These are phyloP conservation scores for Tolypeutes matacus DNA, from an alignment of 2,797 vertebrate species.

Conservation along the genomic window DNA sequence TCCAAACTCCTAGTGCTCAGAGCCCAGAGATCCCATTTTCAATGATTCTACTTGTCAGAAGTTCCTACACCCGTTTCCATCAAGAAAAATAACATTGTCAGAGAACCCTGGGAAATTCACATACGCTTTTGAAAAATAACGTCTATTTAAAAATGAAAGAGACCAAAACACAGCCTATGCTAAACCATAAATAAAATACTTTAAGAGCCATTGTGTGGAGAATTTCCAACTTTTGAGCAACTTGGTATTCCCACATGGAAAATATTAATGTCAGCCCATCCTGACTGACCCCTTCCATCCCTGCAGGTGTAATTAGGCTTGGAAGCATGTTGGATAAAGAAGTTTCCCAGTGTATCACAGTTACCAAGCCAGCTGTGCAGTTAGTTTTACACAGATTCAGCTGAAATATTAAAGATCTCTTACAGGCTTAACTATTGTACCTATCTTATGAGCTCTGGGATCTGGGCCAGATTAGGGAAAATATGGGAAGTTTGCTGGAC, in stretches of 20 bases:
- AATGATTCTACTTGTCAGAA: neutral
- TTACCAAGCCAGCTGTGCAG: conserved; percentile 74
- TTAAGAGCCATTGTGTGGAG: conserved; percentile 27
- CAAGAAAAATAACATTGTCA: conserved; percentile 42
- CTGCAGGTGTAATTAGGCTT: conserved; percentile 33
- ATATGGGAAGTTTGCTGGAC: conserved; percentile 19
- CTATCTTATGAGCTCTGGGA: conserved; percentile 58
- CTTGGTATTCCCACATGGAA: conserved; percentile 51
- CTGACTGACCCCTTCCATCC: neutral
- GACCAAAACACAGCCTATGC: neutral
- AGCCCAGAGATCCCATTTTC: neutral
- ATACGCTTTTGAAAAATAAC: conserved; percentile 52
- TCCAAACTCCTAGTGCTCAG: neutral
- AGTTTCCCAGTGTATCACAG: conserved; percentile 69
- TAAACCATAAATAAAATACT: conserved; percentile 65
- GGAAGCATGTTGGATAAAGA: conserved; percentile 50
- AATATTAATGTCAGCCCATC: conserved; percentile 63
- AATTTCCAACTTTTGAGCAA: conserved; percentile 54
- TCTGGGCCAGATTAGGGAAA: conserved; percentile 40
- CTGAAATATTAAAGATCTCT: conserved; percentile 66
- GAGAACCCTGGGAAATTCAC: conserved; percentile 36
- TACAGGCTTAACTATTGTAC: conserved; percentile 28
- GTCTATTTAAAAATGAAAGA: conserved; percentile 63
- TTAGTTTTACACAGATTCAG: conserved; percentile 20
- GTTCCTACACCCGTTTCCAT: conserved; percentile 32